Base-by-base conservation (phyloP, 2,888 invertebrate species). In the Epistrophella euchroma region DNA sequence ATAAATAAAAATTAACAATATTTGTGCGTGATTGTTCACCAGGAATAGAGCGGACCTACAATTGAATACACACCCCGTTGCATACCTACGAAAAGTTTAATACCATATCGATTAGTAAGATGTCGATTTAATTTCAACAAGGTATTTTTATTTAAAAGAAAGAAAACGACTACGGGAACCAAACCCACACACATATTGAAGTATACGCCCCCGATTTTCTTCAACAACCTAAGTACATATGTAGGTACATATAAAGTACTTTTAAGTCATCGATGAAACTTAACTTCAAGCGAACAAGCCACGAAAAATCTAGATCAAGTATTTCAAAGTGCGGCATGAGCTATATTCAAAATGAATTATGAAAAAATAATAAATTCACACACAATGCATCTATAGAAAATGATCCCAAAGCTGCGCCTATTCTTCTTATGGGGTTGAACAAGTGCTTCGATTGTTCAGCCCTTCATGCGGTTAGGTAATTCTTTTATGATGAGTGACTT, bases 401-500 rank as follows among this genome's bases (percentile, higher is more conserved):
- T 64, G 45, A 64, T 19, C 35, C 37, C 11, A 68, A 68, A 68
- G 66, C 66, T 50, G 66, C 50, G 11, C 50, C 50, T 68, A 50
- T 68, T 68, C 66, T 37, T 50, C 47, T 56, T 47, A 56, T 71
- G 28, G 37, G 11, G 50, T 37, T 60, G 35, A 76, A 76, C 81
- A 81, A 81, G 76, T 76, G 76, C 70, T 71, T 81, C 76, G 55
- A 81, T 81, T 81, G 76, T 81, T 81, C 75, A 71, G 25, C 58
- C 22, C 45, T 47, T 56, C 70, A 62, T 62, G 73, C 58, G 64
- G 76, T 81, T 56, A 81, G 76, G 71, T 72, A 64, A 71, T 66
- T 64, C 71, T 28, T 71, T 71, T 82, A 76, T 82, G 71, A 56
- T 82, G 64, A 70, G 56, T 81, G 76, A 76, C 81, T 81, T 71